Conservation (phyloP, 2,888 invertebrate species). For the Diaprepes abbreviatus region DNA sequence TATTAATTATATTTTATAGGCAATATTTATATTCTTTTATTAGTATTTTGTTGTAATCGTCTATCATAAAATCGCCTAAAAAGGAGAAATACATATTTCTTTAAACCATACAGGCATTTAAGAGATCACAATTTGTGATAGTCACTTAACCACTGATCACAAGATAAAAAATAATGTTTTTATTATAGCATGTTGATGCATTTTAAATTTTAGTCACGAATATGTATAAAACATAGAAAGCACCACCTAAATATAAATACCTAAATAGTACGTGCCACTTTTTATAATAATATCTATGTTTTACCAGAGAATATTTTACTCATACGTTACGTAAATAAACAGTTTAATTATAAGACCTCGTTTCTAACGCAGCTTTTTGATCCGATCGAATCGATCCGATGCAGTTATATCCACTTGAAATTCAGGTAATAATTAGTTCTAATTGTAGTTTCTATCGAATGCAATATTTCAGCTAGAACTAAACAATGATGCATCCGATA, state of each 20-base stretch:
- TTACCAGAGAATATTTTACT: not conserved
- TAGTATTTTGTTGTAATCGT: not conserved
- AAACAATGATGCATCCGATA: no score
- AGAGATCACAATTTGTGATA: conserved; percentile 1
- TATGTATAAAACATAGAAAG: conserved; percentile 37
- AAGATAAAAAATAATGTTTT: conserved; percentile 6
- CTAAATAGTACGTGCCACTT: conserved; percentile 35
- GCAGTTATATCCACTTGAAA: no score
- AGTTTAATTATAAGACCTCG: no score
- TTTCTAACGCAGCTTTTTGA: no score
- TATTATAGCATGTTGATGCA: conserved; percentile 3
- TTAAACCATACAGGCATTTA: not conserved
- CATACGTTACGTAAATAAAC: no score
- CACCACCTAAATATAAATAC: conserved; percentile 47
- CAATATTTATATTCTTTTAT: not conserved
- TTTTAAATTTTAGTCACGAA: conserved; percentile 38
- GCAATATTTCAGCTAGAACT: no score
- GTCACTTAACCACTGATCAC: not conserved
- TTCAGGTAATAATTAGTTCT: no score
- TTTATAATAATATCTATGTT: conserved; percentile 15
- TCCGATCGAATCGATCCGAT: no score
- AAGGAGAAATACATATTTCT: conserved; percentile 11
- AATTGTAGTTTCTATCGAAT: no score
- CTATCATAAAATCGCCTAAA: not conserved
- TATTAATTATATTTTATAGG: no score